Evolutionary conservation across 2,888 invertebrate genomes (phyloP).

Genomic region (Drosophila colorata): DNA sequence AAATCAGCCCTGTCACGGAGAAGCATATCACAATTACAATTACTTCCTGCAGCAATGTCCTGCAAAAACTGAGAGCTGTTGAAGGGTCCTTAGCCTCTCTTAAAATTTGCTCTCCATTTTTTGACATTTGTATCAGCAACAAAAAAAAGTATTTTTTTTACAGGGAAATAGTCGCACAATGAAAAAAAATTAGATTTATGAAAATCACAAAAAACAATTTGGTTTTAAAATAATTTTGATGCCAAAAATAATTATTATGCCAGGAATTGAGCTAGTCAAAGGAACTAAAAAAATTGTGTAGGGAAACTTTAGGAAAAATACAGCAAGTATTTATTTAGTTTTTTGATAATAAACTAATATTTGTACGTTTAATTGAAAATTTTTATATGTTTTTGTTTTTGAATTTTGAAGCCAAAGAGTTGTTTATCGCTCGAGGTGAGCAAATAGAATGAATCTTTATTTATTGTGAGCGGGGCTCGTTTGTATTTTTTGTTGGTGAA

Average conservation of each 20-base stretch:
- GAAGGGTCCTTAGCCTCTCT: not conserved
- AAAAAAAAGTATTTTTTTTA: not conserved
- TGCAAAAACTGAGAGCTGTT: constrained; percentile 27
- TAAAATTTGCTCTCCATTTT: constrained; percentile 7
- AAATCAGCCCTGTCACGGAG: constrained; percentile 22
- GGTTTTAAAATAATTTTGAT: constrained; percentile 3
- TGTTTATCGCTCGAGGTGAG: constrained; percentile 35
- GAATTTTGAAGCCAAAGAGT: constrained; percentile 42
- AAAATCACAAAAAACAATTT: constrained; percentile 9
- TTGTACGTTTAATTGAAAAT: not conserved
- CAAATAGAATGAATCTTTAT: constrained; percentile 30
- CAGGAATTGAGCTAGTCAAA: not conserved
- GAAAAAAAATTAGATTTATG: not conserved
- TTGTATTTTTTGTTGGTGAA: not conserved
- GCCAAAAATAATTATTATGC: constrained; percentile 4
- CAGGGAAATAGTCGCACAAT: not conserved
- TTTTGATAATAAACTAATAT: not conserved
- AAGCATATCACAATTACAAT: constrained; percentile 30
- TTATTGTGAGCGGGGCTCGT: too few species aligned
- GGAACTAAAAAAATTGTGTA: not conserved
- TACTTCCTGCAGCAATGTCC: constrained; percentile 17
- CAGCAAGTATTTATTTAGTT: not conserved
- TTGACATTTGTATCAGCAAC: not conserved
- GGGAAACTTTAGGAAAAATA: too few species aligned
- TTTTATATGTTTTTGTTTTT: not conserved